A percentile compares a stretch with the other conserved stretches of the same genome.
These are phyloP conservation scores for Formica selysi DNA, from an alignment of 1,140 invertebrate species.

Conservation along the genomic window DNA sequence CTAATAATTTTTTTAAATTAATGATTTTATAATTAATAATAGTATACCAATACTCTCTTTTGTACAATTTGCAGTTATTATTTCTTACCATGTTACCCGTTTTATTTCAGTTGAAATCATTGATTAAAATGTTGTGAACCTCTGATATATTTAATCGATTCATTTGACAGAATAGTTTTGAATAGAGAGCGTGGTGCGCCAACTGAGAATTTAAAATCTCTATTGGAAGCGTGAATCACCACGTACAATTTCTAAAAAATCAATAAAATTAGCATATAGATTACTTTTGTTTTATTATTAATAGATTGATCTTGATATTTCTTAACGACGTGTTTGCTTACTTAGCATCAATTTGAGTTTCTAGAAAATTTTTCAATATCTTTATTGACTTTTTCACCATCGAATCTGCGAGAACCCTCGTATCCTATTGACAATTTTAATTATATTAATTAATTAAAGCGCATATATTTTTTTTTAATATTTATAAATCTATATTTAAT, in stretches of 20 bases:
- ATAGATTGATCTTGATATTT: neutral
- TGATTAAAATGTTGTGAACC: slow-evolving; percentile 73
- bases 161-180: slow-evolving; percentile 78
- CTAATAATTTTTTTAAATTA: slow-evolving; percentile 56
- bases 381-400: slow-evolving; percentile 72
- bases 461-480: neutral
- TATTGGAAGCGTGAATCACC: slow-evolving; percentile 79
- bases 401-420: slow-evolving; percentile 71
- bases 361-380: slow-evolving; percentile 70
- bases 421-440: slow-evolving; percentile 67
- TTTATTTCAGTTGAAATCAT: slow-evolving; percentile 82
- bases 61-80: neutral
- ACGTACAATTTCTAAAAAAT: slow-evolving; percentile 76
- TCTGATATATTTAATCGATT: slow-evolving; percentile 72
- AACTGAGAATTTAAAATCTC: slow-evolving; percentile 83
- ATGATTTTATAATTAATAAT: neutral
- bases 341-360: slow-evolving; percentile 45
- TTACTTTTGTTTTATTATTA: neutral
- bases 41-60: neutral
- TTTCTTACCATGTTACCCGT: slow-evolving; percentile 78
- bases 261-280: neutral
- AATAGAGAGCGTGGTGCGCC: slow-evolving; percentile 75
- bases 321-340: slow-evolving; percentile 52
- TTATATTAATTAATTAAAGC: slow-evolving; percentile 9
- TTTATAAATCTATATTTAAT: neutral